Evolutionary conservation across 2,888 invertebrate genomes (phyloP), one percentile per base, ranked within the genome.

Genomic region (Thymelicus acteon): DNA sequence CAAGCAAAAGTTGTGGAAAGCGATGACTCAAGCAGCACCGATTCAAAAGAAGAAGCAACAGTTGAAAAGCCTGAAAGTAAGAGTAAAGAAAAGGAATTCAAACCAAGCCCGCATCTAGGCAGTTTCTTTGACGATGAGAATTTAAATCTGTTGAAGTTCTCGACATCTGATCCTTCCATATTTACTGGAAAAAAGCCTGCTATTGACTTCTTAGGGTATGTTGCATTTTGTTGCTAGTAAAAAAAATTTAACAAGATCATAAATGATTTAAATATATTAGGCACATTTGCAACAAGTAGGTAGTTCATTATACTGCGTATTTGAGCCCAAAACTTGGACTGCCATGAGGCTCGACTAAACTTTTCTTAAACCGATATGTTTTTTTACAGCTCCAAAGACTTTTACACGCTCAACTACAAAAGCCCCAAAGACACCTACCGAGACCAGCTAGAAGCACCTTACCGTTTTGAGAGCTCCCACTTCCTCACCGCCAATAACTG

Each of bases 71-170:
- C 66, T 39, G 12, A 6, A 48, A 72, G 24, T 63, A 49, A 63
- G n/a, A 62, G 2, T 61, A 77, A 74, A 39, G 78, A 77, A 12
- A 84, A 85, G 19, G 87, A 88, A 60, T 95, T 95, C 73, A 91
- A 86, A 66, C 95, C 95, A 2, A 95, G 95, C 79, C 93, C 90
- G 10, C 94, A 92, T 76, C 74, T 95, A 44, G 94, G 92, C 15
- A 87, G 85, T 49, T 89, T 89, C 74, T 90, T 91, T 74, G 95
- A 95, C 75, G 86, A 82, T 71, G 91, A 91, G 58, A 83, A 81
- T 58, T 86, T 91, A 10, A 71, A 24, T 19, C 7, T 71, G 15
- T 19, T 65, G 44, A 71, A 65, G 37, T 60, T 71, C 52, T 60
- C 71, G 52, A 39, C 65, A n/a, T 31, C 70, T 12, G 48, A 65